Conservation (phyloP, 2,888 invertebrate genomes). For the Salticus scenicus region DNA sequence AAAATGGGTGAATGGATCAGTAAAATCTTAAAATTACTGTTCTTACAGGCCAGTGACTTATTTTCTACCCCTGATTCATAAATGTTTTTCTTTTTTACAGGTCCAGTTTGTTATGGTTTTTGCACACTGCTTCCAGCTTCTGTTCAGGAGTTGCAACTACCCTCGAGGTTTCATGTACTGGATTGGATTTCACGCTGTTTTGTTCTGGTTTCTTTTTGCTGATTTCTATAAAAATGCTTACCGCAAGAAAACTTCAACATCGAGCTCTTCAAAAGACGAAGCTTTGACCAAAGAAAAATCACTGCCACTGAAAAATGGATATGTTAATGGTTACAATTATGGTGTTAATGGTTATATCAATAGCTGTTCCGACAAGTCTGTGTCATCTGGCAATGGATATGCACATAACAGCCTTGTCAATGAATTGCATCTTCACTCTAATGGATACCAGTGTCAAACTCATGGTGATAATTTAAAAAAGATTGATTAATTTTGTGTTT, state of each 20-base stretch:
- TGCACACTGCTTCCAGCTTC: constrained; percentile 77
- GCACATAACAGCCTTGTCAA: not conserved
- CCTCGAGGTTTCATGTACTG: constrained; percentile 95
- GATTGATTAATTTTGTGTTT: not conserved
- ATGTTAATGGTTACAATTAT: constrained; percentile 28
- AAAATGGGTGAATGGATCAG: too few species aligned
- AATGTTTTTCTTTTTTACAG: constrained; percentile 42
- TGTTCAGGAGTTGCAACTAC: constrained; percentile 90
- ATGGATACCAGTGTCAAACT: constrained; percentile 33
- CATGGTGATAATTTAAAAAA: constrained; percentile 29
- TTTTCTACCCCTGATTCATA: too few species aligned
- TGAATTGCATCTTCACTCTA: constrained; percentile 1
- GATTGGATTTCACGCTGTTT: constrained; percentile 95
- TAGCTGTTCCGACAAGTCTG: constrained; percentile 36
- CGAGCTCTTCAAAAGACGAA: not conserved
- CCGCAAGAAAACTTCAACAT: constrained; percentile 70
- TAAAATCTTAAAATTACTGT: too few species aligned
- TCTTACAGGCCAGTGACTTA: too few species aligned
- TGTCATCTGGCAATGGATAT: constrained; percentile 27
- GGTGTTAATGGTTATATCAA: constrained; percentile 16
- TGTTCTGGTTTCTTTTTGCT: constrained; percentile 96
- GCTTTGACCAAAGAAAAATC: not conserved
- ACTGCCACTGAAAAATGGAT: constrained; percentile 28
- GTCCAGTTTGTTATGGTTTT: constrained; percentile 70
- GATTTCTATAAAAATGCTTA: constrained; percentile 95